A percentile compares a stretch with the other conserved stretches of the same genome.
Conservation (phyloP, 2,888 invertebrate genomes). For the Tiliacea citrago region DNA sequence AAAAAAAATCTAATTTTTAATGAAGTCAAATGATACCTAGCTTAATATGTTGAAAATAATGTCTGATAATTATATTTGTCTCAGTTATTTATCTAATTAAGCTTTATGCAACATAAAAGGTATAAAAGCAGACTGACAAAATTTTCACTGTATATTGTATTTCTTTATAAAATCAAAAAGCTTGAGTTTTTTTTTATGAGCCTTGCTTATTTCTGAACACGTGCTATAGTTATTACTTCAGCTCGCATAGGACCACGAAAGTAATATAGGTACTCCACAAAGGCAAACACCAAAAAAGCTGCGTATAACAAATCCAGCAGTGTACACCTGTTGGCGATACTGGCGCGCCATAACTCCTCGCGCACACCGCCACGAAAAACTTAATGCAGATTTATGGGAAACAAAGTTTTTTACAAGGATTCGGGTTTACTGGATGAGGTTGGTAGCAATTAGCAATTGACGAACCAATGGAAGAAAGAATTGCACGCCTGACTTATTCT, state of each 20-base stretch:
- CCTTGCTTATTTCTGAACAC: too few relatives aligned
- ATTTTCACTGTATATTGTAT: too few relatives aligned
- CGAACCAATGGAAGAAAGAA: too few relatives aligned
- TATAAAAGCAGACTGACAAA: not conserved
- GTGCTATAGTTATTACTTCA: not conserved
- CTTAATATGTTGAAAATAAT: conserved; percentile 20
- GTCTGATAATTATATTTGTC: not conserved
- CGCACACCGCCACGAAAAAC: conserved; percentile 69
- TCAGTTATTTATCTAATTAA: not conserved
- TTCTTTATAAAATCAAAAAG: not conserved
- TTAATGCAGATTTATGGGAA: conserved; percentile 79
- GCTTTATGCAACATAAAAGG: not conserved
- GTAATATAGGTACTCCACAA: not conserved
- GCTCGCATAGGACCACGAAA: not conserved
- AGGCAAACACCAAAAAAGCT: conserved; percentile 32
- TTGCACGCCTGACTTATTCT: too few relatives aligned
- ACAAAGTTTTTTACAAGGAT: conserved; percentile 61
- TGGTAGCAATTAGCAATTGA: too few relatives aligned
- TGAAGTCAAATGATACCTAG: conserved; percentile 32
- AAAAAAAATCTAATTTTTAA: not conserved
- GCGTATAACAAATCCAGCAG: conserved; percentile 41
- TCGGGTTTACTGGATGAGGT: conserved; percentile 30
- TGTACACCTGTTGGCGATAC: conserved; percentile 76
- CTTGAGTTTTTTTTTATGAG: not conserved
- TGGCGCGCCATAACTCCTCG: conserved; percentile 67